Evolutionary conservation across 1,140 invertebrate species (phyloP).

Genomic region (Triops cancriformis): DNA sequence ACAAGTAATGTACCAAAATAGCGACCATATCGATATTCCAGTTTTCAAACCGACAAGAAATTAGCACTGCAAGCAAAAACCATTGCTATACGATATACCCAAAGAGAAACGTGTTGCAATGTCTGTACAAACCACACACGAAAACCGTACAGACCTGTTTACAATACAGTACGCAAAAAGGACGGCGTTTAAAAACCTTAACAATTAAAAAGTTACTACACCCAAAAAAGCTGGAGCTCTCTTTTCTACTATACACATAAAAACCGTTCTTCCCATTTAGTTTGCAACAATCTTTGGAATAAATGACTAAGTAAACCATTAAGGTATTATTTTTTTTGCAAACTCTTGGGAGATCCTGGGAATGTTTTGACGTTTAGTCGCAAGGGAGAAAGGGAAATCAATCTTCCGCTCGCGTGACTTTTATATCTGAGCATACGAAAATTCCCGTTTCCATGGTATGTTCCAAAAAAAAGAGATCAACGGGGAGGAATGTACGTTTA

Average conservation of each 20-base stretch:
- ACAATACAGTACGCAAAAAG: not conserved
- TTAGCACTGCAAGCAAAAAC: not conserved
- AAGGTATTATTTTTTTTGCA: not conserved
- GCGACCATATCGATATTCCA: not conserved
- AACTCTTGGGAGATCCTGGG: not conserved
- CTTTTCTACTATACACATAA: not conserved
- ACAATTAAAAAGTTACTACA: not conserved
- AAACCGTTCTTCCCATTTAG: not conserved
- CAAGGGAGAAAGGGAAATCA: not conserved
- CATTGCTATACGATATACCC: not conserved
- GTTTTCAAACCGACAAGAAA: not conserved
- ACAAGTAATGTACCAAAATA: not conserved
- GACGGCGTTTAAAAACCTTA: not conserved
- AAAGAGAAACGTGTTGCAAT: not conserved
- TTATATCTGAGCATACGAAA: not conserved
- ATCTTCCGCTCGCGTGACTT: not conserved
- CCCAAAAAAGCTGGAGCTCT: not conserved
- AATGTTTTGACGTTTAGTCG: not conserved
- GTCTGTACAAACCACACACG: not conserved
- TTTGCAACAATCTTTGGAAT: conserved; percentile 6
- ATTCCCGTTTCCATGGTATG: not conserved
- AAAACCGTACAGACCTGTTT: not conserved
- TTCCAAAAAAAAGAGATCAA: not conserved
- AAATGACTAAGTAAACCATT: conserved; percentile 6
- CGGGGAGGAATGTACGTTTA: not conserved